These are phyloP conservation scores for Mesopsocus fuscifrons DNA, from an alignment of 2,888 invertebrate species.

Conservation along the genomic window DNA sequence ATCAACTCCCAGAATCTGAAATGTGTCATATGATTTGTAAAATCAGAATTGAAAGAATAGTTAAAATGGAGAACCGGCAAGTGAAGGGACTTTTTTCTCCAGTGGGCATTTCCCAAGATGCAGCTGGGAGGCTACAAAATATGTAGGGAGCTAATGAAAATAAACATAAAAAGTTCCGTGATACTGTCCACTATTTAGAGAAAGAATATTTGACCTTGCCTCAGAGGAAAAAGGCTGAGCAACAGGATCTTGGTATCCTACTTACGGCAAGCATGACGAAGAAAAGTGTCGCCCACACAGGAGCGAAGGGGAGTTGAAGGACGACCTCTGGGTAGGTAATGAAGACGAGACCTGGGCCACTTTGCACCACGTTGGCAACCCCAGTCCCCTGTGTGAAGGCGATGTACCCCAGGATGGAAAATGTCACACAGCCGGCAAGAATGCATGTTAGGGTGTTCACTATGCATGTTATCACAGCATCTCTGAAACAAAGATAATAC, in stretches of 20 bases:
- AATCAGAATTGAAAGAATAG: neutral
- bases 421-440: conserved; percentile 55
- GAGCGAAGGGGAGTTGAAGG: conserved; percentile 48
- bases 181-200: too few relatives aligned
- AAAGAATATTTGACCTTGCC: too few relatives aligned
- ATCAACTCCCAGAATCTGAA: conserved; percentile 48
- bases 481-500: conserved; percentile 26
- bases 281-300: conserved; percentile 50
- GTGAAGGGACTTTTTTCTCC: too few relatives aligned
- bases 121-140: too few relatives aligned
- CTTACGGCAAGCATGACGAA: conserved; percentile 47
- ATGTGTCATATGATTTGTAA: too few relatives aligned
- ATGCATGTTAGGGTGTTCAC: conserved; percentile 54
- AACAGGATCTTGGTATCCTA: too few relatives aligned
- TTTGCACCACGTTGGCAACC: conserved; percentile 33
- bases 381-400: conserved; percentile 31
- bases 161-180: too few relatives aligned
- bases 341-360: conserved; percentile 54
- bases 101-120: too few relatives aligned
- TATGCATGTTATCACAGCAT: conserved; percentile 48
- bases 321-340: conserved; percentile 58
- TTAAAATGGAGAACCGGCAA: too few relatives aligned
- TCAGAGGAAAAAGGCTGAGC: too few relatives aligned
- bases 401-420: conserved; percentile 53
- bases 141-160: too few relatives aligned